Percentiles rank a stretch among this genome's conserved stretches.
phyloP scores from a whole-genome alignment of 2,113 vertebrate genomes.

The Ctenomys sociabilis region DNA sequence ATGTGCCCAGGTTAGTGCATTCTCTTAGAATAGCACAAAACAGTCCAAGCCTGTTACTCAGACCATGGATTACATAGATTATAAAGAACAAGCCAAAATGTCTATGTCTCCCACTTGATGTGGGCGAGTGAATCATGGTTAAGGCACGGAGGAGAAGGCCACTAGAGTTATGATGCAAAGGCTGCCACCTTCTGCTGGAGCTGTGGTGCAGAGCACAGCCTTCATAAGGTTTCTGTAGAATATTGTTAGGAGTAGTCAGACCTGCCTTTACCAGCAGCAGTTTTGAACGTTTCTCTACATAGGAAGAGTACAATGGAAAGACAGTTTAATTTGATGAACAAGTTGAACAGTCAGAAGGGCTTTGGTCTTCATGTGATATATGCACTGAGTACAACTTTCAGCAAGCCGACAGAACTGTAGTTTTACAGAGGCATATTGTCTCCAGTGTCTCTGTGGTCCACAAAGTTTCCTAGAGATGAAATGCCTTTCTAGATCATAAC shows the following conservation, averaged over 20 bases:
- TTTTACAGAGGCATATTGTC: constrained; percentile 24
- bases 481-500: neutral
- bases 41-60: neutral
- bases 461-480: neutral
- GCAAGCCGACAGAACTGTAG: neutral
- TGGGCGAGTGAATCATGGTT: neutral
- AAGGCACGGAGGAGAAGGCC: neutral
- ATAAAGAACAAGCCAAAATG: constrained; percentile 3
- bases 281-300: neutral
- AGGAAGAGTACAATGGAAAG: neutral
- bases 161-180: neutral
- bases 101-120: neutral
- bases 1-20: neutral
- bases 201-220: neutral
- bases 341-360: neutral
- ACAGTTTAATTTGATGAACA: neutral
- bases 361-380: neutral
- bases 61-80: neutral
- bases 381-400: neutral
- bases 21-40: neutral
- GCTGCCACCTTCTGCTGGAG: neutral
- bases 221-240: neutral
- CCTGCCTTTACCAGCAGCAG: neutral
- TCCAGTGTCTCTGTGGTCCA: neutral
- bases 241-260: neutral